Conservation (phyloP, 2,113 vertebrate genomes). For the Dipodomys ordii region DNA sequence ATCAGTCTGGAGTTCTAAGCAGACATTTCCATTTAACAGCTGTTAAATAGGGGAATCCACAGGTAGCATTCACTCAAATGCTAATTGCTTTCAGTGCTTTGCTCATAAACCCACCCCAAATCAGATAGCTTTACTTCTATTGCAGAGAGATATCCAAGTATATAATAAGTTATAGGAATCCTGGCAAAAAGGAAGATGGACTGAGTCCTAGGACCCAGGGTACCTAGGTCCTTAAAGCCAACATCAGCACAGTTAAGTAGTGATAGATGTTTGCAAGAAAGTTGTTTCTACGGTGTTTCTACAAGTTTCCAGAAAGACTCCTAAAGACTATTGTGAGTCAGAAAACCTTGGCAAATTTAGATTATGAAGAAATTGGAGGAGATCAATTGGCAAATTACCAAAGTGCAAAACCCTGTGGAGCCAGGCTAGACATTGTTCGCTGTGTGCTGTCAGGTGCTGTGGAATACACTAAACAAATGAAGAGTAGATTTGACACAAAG, state of each 20-base stretch:
- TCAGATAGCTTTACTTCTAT: conserved; percentile 70
- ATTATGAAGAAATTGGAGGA: not conserved
- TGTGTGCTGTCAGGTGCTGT: conserved; percentile 7
- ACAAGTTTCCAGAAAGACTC: not conserved
- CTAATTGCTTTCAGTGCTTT: conserved; percentile 85
- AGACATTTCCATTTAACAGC: conserved; percentile 85
- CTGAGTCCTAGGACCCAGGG: conserved; percentile 17
- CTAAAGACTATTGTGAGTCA: not conserved
- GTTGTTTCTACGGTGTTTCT: not conserved
- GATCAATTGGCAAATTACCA: conserved; percentile 19
- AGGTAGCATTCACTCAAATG: conserved; percentile 86
- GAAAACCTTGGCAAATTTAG: conserved; percentile 52
- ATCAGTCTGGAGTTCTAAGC: conserved; percentile 37
- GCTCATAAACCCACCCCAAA: conserved; percentile 78
- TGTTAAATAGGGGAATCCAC: conserved; percentile 85
- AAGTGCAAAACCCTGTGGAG: conserved; percentile 37
- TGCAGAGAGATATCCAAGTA: conserved; percentile 73
- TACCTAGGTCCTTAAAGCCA: not conserved
- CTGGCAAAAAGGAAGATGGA: conserved; percentile 47
- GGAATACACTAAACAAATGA: conserved; percentile 24
- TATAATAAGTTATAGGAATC: conserved; percentile 56
- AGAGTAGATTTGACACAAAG: conserved; percentile 37
- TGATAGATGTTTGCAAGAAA: not conserved
- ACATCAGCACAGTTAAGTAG: conserved; percentile 20
- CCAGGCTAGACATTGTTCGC: not conserved